Evolutionary conservation across 2,888 invertebrate species (phyloP), one percentile per base, ranked within the genome.

Genomic region (Hermodice carunculata): DNA sequence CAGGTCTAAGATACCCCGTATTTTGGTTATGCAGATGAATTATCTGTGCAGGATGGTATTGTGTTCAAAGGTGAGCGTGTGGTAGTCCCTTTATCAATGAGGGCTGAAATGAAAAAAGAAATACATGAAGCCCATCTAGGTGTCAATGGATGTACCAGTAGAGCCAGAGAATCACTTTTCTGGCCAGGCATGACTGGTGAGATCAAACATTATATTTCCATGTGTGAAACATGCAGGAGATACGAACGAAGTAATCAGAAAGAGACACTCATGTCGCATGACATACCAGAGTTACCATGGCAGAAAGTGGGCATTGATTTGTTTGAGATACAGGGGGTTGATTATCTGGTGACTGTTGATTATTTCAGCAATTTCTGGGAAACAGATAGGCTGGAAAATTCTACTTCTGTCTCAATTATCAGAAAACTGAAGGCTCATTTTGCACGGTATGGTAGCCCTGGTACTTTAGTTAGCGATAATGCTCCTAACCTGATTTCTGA

Each of bases 301-400:
- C 53, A 62, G 22, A 73, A 66, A 37, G 62, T 76, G n/a, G 70
- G 65, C 3, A 63, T 65, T 26, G 74, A 77, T 46, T 34, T 77
- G 3, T 76, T 76, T 59, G 54, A 28, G 2, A 40, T 64, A 3
- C 40, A 67, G 22, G 61, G 48, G 6, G 40, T 60, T 29, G 56
- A 73, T 26, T 76, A 73, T 62, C 54, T 75, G 1, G 34, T 75
- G 17, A 67, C 64, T 22, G 67, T 71, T 4, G 74, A 74, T 60
- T 73, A 66, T 34, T 65, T 60, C 52, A 66, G 62, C 28, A 56
- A 59, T 24, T 76, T 69, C 60, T 66, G 63, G 22, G 70, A 71
- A 54, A 44, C 69, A 22, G 74, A 74, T 32, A 54, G 44, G 11
- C 54, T 73, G 22, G 59, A 46, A 8, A 60, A 62, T 22, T 70